Percentiles rank a stretch among this genome's conserved stretches.
phyloP scores from a whole-genome alignment of 2,888 invertebrate genomes.

The Chelonus formosanus region DNA sequence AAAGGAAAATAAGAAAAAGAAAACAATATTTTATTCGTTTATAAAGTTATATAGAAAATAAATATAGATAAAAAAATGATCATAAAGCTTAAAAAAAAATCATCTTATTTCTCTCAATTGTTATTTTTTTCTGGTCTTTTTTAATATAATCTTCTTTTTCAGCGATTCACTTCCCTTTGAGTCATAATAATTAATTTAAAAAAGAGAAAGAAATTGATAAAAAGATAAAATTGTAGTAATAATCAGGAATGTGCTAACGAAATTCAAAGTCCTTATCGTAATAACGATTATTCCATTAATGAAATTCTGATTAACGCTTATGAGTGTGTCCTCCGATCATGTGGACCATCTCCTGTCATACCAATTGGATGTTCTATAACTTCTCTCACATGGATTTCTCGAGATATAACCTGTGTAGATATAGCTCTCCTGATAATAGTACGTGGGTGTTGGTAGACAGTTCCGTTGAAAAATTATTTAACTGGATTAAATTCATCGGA shows the following conservation, averaged over 20 bases:
- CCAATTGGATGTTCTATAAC: not conserved
- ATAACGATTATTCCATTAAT: conserved; percentile 39
- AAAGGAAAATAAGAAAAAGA: too few relatives aligned
- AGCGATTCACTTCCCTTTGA: not conserved
- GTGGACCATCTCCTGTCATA: conserved; percentile 15
- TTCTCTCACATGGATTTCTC: not conserved
- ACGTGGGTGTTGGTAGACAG: too few relatives aligned
- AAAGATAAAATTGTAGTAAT: not conserved
- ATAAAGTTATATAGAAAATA: too few relatives aligned
- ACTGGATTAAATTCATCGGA: too few relatives aligned
- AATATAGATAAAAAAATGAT: too few relatives aligned
- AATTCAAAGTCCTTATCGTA: conserved; percentile 27
- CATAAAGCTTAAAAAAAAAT: too few relatives aligned
- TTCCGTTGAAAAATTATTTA: too few relatives aligned
- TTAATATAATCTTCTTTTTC: too few relatives aligned
- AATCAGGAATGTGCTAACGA: conserved; percentile 10
- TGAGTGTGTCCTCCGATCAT: conserved; percentile 15
- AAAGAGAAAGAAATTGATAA: not conserved
- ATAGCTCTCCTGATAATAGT: not conserved
- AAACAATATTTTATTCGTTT: too few relatives aligned
- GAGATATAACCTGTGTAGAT: not conserved
- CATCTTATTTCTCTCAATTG: too few relatives aligned
- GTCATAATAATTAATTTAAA: not conserved
- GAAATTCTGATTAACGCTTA: conserved; percentile 37
- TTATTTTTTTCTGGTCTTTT: too few relatives aligned